Evolutionary conservation across 2,797 vertebrate genomes (phyloP).

Genomic region (Numenius phaeopus): DNA sequence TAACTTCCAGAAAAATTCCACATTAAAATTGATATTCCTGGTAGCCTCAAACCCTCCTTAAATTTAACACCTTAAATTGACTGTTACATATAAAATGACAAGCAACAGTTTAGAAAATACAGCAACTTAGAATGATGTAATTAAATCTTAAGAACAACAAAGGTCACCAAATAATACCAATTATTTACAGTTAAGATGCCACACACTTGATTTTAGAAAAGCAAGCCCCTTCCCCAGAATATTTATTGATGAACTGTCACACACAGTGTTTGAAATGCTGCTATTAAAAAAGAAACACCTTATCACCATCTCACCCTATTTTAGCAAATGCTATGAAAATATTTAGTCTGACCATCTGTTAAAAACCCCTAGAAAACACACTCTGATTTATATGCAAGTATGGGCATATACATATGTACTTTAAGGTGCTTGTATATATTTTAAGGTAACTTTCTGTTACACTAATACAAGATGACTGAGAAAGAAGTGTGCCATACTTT

Average conservation of each 20-base stretch:
- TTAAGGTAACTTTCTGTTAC: not conserved
- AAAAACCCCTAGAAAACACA: not conserved
- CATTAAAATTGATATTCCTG: not conserved
- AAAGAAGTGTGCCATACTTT: not conserved
- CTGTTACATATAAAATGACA: not conserved
- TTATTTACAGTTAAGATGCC: not conserved
- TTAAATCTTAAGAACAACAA: not conserved
- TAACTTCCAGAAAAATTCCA: not conserved
- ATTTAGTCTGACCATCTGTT: not conserved
- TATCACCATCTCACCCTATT: not conserved
- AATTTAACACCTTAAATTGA: not conserved
- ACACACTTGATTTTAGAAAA: not conserved
- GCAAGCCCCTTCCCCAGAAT: not conserved
- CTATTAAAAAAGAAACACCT: not conserved
- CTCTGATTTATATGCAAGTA: not conserved
- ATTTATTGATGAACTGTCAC: not conserved
- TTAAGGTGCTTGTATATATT: not conserved
- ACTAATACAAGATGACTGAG: not conserved
- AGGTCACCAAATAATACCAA: not conserved
- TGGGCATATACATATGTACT: not conserved
- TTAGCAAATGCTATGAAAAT: not conserved
- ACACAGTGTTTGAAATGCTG: not conserved
- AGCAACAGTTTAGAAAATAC: not conserved
- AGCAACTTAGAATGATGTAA: not conserved
- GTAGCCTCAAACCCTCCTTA: not conserved